These are phyloP conservation scores for pig (Sus scrofa) DNA, from an alignment of 2,113 vertebrate species.

Conservation along the genomic window T2T-Sscrofa CM000824.6:152643501-152644000, in stretches of 20 bases:
- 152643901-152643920: not conserved
- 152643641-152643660: not conserved
- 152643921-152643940: not conserved
- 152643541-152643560: not conserved
- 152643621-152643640: not conserved
- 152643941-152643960: not conserved
- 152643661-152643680: not conserved
- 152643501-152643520: not conserved
- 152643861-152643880: not conserved
- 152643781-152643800: not conserved
- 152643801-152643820: not conserved
- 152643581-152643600: not conserved
- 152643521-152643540: not conserved
- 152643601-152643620: not conserved
- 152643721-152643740: not conserved
- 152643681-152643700: not conserved
- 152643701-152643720: not conserved
- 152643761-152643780: not conserved
- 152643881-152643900: not conserved
- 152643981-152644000: not conserved
- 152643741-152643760: not conserved
- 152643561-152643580: not conserved
- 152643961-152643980: not conserved
- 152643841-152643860: not conserved
- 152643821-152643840: not conserved